Percentiles rank a stretch among this genome's conserved stretches.
These are phyloP conservation scores for Scortum barcoo DNA, from an alignment of 2,113 vertebrate species.

Conservation along the genomic window DNA sequence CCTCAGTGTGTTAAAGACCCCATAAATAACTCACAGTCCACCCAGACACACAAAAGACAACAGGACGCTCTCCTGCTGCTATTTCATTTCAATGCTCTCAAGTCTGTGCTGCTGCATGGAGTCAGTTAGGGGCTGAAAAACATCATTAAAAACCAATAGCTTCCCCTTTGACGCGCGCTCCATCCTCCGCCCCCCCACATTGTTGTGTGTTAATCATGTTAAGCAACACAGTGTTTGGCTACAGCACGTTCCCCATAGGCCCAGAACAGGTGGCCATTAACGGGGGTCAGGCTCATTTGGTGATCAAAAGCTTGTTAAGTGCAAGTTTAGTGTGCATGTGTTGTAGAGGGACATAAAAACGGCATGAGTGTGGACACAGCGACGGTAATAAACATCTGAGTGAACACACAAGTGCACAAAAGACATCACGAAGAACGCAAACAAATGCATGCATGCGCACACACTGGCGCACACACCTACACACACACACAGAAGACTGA, in stretches of 20 bases:
- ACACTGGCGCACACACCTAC: not conserved
- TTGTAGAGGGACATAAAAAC: slow-evolving; percentile 19
- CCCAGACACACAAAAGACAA: slow-evolving; percentile 63
- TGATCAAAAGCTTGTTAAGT: slow-evolving; percentile 59
- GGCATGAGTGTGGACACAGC: not conserved
- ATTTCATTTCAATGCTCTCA: slow-evolving; percentile 46
- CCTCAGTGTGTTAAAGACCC: slow-evolving; percentile 57
- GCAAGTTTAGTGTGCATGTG: slow-evolving; percentile 30
- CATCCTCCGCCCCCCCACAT: slow-evolving; percentile 20
- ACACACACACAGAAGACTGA: slow-evolving; percentile 15
- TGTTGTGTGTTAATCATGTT: slow-evolving; percentile 63
- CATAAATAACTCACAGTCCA: slow-evolving; percentile 70
- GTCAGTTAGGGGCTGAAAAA: slow-evolving; percentile 58
- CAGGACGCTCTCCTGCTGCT: slow-evolving; percentile 52
- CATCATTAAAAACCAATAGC: slow-evolving; percentile 77
- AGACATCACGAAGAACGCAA: not conserved
- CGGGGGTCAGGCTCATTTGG: slow-evolving; percentile 54
- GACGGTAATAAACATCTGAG: not conserved
- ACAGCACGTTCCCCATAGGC: slow-evolving; percentile 56
- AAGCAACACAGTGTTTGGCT: slow-evolving; percentile 65
- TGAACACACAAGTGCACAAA: not conserved
- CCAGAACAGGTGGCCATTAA: slow-evolving; percentile 74
- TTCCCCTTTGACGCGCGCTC: slow-evolving; percentile 51
- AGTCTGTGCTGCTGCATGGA: slow-evolving; percentile 17
- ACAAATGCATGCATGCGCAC: not conserved